Evolutionary conservation across 2,113 vertebrate species (phyloP), one percentile per base, ranked within the genome.

Genomic region (Trematomus loennbergii): DNA sequence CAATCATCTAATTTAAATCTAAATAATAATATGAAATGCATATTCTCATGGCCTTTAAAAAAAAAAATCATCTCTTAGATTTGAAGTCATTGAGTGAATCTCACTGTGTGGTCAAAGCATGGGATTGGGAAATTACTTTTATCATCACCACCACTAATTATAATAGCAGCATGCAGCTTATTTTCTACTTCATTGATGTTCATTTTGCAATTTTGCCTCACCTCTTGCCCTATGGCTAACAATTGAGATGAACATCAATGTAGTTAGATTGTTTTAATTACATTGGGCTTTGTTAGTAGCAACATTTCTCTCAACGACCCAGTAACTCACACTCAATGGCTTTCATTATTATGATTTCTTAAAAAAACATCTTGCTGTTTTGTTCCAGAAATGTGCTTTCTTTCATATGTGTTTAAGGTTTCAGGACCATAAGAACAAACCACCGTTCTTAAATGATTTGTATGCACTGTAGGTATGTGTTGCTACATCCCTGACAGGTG

Each of bases 401-500:
- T 29, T 29, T 29, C 29, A 29, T 29, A 4, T 29, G 4, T 29
- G 29, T 3, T 29, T 29, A 29, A 29, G 29, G 29, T 29, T 29
- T 29, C 22, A 29, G 29, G 29, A 29, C 29, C 29, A 22, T 62
- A 65, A 70, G 36, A 71, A 79, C 49, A 43, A 52, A 67, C 12
- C 17, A 67, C 52, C 54, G 55, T 0, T 49, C 25, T 16, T 20
- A 5, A 22, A 50, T 63, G 5, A 74, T 81, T 87, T 73, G 71
- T 73, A 80, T 81, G 79, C 54, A 52, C 17, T 10, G 1, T 6
- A 40, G 1, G 36, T 40, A 40, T 8, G 9, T 49, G 55, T 43
- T 29, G 17, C 59, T 43, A 16, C 58, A 29, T 81, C 20, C 46
- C 72, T 54, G 77, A 68, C 75, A 61, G 63, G 68, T 55, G 81